Evolutionary conservation across 2,797 vertebrate species (phyloP).

Genomic region (Peromyscus aztecus): DNA sequence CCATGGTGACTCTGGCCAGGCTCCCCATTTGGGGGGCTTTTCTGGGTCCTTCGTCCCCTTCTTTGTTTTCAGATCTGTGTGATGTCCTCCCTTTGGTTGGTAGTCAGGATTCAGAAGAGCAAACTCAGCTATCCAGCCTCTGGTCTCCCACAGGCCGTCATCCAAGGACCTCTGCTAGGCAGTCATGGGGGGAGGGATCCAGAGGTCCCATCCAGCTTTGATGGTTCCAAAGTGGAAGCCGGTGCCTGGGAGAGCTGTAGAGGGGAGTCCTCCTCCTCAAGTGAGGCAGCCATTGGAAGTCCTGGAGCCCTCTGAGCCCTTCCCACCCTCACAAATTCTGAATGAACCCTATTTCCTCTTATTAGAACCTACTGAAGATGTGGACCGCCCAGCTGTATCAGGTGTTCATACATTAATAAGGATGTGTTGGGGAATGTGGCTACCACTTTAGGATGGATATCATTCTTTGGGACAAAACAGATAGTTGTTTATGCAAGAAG

Average conservation of each 20-base stretch:
- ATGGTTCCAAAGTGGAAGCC: neutral
- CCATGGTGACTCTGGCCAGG: neutral
- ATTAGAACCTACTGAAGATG: neutral
- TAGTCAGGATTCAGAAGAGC: neutral
- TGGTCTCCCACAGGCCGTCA: neutral
- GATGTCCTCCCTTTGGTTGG: neutral
- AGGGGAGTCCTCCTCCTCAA: neutral
- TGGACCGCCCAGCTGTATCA: neutral
- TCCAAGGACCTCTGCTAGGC: neutral
- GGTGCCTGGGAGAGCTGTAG: neutral
- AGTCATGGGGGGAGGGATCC: neutral
- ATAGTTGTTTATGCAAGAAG: neutral
- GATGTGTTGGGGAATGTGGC: neutral
- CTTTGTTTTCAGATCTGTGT: neutral
- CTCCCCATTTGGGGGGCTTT: neutral
- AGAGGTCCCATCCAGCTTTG: neutral
- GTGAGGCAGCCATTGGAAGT: neutral
- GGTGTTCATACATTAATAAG: neutral
- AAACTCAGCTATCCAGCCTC: neutral
- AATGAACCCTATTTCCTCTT: neutral
- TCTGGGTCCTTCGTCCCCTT: neutral
- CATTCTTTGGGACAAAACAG: conserved; percentile 7
- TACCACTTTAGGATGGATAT: neutral
- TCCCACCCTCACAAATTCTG: neutral
- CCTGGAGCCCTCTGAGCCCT: neutral